Conservation (phyloP, 2,888 invertebrate species). For the Tineola bisselliella region DNA sequence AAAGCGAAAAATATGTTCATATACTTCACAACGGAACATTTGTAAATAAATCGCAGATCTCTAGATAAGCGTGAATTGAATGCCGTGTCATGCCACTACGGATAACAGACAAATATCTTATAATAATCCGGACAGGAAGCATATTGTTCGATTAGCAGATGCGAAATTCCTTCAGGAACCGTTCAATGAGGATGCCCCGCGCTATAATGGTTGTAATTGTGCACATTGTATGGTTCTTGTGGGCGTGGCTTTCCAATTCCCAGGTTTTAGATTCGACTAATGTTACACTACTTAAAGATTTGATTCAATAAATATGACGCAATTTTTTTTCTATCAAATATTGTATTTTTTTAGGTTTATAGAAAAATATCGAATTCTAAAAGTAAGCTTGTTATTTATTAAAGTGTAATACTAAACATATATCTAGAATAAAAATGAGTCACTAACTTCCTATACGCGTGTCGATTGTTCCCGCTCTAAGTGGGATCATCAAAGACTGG, state of each 20-base stretch:
- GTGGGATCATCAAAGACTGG: no score
- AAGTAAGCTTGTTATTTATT: no score
- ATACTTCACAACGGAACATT: conserved; percentile 18
- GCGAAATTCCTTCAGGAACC: conserved; percentile 51
- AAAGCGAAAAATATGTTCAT: conserved; percentile 4
- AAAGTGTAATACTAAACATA: no score
- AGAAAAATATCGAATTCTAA: no score
- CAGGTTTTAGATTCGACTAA: conserved; percentile 1
- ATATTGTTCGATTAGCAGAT: conserved; percentile 56
- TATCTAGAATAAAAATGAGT: no score
- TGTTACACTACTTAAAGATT: neutral
- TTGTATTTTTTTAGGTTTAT: no score
- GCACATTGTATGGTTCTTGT: conserved; percentile 36
- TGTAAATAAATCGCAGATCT: conserved; percentile 27
- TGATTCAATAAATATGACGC: neutral
- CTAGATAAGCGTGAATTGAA: conserved; percentile 27
- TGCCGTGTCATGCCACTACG: conserved; percentile 32
- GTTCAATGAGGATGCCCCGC: conserved; percentile 27
- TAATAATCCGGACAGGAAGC: conserved; percentile 61
- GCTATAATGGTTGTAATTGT: conserved; percentile 22
- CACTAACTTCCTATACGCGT: no score
- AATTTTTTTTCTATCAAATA: no score
- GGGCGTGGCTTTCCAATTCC: conserved; percentile 41
- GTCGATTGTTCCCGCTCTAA: no score
- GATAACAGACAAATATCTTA: conserved; percentile 53